Conservation (phyloP, 2,113 vertebrate genomes). For the Thinocorus orbignyianus region DNA sequence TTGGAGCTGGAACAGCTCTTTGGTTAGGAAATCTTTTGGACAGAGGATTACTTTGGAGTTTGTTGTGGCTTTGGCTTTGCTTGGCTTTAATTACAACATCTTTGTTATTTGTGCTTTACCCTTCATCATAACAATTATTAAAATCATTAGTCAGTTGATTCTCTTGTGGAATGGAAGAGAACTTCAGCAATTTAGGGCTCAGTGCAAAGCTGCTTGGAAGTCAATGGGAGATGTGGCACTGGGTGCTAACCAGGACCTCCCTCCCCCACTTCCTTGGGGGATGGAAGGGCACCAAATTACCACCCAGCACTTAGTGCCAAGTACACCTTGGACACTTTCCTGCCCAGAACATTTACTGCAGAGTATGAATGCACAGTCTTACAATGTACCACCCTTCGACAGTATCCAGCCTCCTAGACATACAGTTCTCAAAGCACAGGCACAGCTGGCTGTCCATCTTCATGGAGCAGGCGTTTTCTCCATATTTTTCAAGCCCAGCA, state of each 20-base stretch:
- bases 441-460: neutral
- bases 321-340: neutral
- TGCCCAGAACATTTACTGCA: neutral
- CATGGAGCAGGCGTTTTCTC: neutral
- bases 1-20: neutral
- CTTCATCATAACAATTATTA: neutral
- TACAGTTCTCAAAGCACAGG: neutral
- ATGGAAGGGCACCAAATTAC: neutral
- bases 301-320: neutral
- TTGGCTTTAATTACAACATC: neutral
- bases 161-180: neutral
- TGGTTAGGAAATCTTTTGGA: neutral
- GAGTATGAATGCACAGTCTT: neutral
- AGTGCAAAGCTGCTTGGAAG: neutral
- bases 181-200: neutral
- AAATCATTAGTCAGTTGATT: neutral
- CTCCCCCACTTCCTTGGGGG: neutral
- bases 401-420: neutral
- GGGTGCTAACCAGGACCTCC: neutral
- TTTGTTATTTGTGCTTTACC: neutral
- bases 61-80: neutral
- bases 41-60: neutral
- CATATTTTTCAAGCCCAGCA: neutral
- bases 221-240: too few relatives aligned
- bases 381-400: neutral